These are phyloP conservation scores for Synanthedon tipuliformis DNA, from an alignment of 2,888 invertebrate genomes.

Conservation along the genomic window DNA sequence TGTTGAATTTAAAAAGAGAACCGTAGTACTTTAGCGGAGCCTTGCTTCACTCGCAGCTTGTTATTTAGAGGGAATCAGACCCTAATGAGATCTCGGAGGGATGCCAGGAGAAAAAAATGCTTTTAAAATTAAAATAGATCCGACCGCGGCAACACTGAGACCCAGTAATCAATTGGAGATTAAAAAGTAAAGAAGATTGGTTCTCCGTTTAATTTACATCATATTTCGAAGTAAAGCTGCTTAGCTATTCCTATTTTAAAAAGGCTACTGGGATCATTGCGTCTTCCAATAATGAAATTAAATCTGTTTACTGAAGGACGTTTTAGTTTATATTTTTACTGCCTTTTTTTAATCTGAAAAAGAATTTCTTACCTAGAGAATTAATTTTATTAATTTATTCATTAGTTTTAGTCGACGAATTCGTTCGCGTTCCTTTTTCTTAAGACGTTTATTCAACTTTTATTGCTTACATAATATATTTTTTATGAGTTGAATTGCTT, in stretches of 20 bases:
- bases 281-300: no score
- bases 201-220: constrained; percentile 15
- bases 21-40: neutral
- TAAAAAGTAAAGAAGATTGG: constrained; percentile 21
- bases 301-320: no score
- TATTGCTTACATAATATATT: neutral
- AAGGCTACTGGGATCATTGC: no score
- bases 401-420: no score
- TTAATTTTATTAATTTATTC: neutral
- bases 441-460: no score
- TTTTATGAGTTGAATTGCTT: neutral
- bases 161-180: constrained; percentile 42
- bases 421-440: no score
- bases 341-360: neutral
- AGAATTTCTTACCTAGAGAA: neutral
- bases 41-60: constrained; percentile 11
- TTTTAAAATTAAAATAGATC: constrained; percentile 49
- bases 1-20: neutral
- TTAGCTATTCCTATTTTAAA: constrained; percentile 2
- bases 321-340: neutral
- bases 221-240: constrained; percentile 13
- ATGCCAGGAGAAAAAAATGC: constrained; percentile 28
- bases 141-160: constrained; percentile 17
- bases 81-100: constrained; percentile 48
- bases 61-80: constrained; percentile 12